phyloP scores from a whole-genome alignment of 2,888 invertebrate species.

The Phyllotreta cruciferae region DNA sequence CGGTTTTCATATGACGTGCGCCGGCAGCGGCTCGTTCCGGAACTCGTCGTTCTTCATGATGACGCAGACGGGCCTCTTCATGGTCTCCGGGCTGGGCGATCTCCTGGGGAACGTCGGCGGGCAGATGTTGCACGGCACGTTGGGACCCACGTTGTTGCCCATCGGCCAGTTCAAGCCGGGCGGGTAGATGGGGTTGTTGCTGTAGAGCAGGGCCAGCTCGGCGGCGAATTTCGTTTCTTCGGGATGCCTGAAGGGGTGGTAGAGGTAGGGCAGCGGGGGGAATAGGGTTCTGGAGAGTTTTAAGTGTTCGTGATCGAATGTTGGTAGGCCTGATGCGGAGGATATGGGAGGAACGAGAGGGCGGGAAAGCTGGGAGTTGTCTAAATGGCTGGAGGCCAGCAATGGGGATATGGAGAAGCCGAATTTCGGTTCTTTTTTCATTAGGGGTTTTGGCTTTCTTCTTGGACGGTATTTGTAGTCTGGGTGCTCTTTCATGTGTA shows the following conservation, averaged over 20 bases:
- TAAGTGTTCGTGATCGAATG: constrained; percentile 64
- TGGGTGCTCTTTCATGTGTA: constrained; percentile 93
- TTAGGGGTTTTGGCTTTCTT: constrained; percentile 83
- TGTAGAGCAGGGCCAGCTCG: constrained; percentile 72
- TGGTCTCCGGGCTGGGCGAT: constrained; percentile 56
- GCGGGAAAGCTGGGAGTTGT: constrained; percentile 61
- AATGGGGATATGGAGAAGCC: constrained; percentile 73
- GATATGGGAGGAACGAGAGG: constrained; percentile 60
- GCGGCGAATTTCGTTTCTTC: constrained; percentile 70
- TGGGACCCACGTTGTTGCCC: constrained; percentile 44
- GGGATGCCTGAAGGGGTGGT: constrained; percentile 67
- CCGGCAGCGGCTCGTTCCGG: constrained; percentile 61
- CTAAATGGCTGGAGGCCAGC: constrained; percentile 63
- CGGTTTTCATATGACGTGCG: constrained; percentile 85
- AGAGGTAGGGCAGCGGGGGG: constrained; percentile 76
- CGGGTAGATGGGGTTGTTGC: constrained; percentile 64
- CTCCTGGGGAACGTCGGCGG: constrained; percentile 58
- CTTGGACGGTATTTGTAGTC: constrained; percentile 91
- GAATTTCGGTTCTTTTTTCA: constrained; percentile 81
- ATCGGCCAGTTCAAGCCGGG: constrained; percentile 59
- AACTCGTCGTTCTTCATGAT: constrained; percentile 68
- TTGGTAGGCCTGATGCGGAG: constrained; percentile 62
- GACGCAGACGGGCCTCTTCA: constrained; percentile 68
- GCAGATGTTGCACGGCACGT: constrained; percentile 56
- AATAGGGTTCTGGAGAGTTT: constrained; percentile 73